Evolutionary conservation across 2,888 invertebrate species (phyloP).

Genomic region (Drosophila antonietae): DNA sequence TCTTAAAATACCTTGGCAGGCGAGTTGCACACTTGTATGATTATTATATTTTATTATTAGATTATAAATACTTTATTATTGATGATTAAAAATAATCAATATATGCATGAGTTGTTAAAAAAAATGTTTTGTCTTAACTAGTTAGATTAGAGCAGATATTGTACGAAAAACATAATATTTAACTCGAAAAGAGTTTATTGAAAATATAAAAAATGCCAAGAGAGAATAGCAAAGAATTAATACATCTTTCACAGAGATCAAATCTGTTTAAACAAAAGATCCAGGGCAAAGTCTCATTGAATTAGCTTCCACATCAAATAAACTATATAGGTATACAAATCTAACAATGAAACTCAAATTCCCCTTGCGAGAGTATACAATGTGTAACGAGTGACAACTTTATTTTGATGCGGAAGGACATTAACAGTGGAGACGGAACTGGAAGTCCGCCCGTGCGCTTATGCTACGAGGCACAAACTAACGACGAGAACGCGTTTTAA

Average conservation of each 20-base stretch:
- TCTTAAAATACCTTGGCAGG: not conserved
- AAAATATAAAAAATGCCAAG: too few relatives aligned
- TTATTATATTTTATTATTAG: not conserved
- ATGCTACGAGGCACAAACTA: constrained; percentile 31
- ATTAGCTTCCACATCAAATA: not conserved
- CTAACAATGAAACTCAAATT: not conserved
- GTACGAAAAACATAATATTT: not conserved
- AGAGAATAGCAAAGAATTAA: not conserved
- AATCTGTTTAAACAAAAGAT: not conserved
- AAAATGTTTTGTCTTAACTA: not conserved
- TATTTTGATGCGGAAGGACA: constrained; percentile 74
- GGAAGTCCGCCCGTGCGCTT: constrained; percentile 28
- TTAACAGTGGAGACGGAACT: constrained; percentile 40
- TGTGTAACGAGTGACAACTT: constrained; percentile 76
- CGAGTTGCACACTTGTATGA: not conserved
- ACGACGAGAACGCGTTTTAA: constrained; percentile 66
- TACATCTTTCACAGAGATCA: not conserved
- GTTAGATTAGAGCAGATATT: not conserved
- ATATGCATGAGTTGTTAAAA: not conserved
- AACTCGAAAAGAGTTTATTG: too few relatives aligned
- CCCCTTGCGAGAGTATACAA: not conserved
- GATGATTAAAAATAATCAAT: too few relatives aligned
- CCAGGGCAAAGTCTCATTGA: not conserved
- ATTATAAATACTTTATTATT: not conserved
- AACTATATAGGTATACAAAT: not conserved